Base-by-base conservation (phyloP, 1,140 invertebrate species). In the Ganaspis sp. region DNA sequence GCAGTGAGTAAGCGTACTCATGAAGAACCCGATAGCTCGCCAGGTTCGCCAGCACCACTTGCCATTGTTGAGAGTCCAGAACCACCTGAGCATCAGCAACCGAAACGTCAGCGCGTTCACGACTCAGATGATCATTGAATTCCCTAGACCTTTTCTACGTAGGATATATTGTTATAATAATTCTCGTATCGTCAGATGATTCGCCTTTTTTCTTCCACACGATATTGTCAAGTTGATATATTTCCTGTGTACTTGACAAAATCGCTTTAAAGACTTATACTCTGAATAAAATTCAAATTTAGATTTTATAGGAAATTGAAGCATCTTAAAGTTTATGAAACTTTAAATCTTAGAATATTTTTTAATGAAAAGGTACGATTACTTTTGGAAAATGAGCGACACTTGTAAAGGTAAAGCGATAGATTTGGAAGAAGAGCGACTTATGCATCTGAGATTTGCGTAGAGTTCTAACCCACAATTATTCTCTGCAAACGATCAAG, bases 31-130 rank as follows among this genome's bases (percentile, higher is more conserved):
- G 90, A 91, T 40, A 91, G 90, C 84, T 91, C 89, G 54, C 89
- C 90, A 23, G 90, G 89, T 45, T 90, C 90, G 74, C 89, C 90
- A 29, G 88, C 90, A 38, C 88, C 89, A 19, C 83, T 91, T 26
- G 89, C 90, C 17, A 91, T 91, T 76, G 90, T 91, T 17, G 90
- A 91, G 80, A 91, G 90, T 81, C 90, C 90, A 0, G 90, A 91
- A 64, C 88, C 90, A 42, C 58, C 86, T 9, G 90, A 91, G 6
- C 86, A 88, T 73, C 89, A 90, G 58, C 87, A 87, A 70, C 40
- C 83, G 4, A 91, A 91, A 79, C 90, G 90, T 81, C 88, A 89
- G 79, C 90, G 90, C 76, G 80, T 90, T 17, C 88, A 91, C 69
- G 90, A 91, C 69, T 81, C 85, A 71, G 90, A 91, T 58, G 90